Evolutionary conservation across 2,113 vertebrate genomes (phyloP).

Genomic region (Vidua chalybeata): DNA sequence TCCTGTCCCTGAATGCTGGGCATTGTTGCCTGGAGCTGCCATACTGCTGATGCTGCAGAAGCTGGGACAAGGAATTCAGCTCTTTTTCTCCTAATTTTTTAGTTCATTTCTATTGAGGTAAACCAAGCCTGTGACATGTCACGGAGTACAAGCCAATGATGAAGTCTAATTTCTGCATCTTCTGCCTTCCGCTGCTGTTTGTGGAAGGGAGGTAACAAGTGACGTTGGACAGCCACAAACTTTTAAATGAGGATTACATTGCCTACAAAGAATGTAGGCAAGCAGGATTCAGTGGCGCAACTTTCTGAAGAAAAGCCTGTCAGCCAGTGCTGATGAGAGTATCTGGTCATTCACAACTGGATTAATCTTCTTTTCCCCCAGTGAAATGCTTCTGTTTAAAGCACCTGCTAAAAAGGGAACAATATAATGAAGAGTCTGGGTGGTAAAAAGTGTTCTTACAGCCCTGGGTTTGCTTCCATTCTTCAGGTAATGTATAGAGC

Average conservation of each 20-base stretch:
- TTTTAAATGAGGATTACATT: constrained; percentile 52
- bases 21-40: neutral
- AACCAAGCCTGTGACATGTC: neutral
- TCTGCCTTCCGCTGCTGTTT: neutral
- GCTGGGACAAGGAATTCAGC: neutral
- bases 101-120: neutral
- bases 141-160: neutral
- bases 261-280: constrained; percentile 51
- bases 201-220: constrained; percentile 25
- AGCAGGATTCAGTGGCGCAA: constrained; percentile 34
- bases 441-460: neutral
- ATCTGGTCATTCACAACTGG: constrained; percentile 26
- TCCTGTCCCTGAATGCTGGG: neutral
- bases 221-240: neutral
- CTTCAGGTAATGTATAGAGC: neutral
- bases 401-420: constrained; percentile 7
- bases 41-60: neutral
- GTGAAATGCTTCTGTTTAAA: neutral
- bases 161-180: neutral
- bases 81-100: neutral
- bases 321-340: neutral
- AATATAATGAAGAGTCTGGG: neutral
- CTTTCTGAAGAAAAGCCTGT: neutral
- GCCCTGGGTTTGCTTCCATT: neutral
- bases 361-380: constrained; percentile 21